These are phyloP conservation scores for Athalia cordata DNA, from an alignment of 2,888 invertebrate species.

Conservation along the genomic window DNA sequence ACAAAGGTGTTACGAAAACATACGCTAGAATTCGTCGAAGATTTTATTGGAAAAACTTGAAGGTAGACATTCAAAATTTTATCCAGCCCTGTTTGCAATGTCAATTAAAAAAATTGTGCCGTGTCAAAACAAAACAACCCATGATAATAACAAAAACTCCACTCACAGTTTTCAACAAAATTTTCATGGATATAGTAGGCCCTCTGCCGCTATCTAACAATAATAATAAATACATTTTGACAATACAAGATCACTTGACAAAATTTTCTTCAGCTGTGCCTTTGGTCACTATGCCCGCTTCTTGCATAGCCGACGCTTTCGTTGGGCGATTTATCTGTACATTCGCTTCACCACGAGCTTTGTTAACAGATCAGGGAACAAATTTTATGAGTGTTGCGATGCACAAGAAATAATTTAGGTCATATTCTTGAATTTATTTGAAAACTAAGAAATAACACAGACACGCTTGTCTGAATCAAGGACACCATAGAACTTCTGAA, in stretches of 20 bases:
- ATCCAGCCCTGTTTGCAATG: conserved; percentile 47
- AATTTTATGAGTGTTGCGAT: conserved; percentile 27
- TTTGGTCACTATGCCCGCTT: not conserved
- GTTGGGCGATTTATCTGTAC: conserved; percentile 34
- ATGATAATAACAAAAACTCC: conserved; percentile 48
- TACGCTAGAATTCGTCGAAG: conserved; percentile 48
- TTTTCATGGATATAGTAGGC: conserved; percentile 51
- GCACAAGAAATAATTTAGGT: too few relatives aligned
- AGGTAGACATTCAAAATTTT: conserved; percentile 47
- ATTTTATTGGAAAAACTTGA: conserved; percentile 50
- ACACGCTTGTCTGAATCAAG: too few relatives aligned
- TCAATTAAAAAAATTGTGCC: conserved; percentile 49
- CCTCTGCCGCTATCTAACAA: conserved; percentile 49
- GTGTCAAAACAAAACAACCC: conserved; percentile 48
- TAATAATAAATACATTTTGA: conserved; percentile 3
- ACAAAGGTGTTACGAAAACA: conserved; percentile 47
- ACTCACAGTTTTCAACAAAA: conserved; percentile 21
- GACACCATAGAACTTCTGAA: too few relatives aligned
- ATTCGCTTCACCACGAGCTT: conserved; percentile 31
- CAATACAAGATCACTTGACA: conserved; percentile 26
- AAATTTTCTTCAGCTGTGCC: conserved; percentile 28
- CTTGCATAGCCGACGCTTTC: conserved; percentile 37
- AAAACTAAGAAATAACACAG: too few relatives aligned
- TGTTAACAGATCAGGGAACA: conserved; percentile 55
- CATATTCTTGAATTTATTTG: conserved; percentile 32